Percentiles rank a stretch among this genome's conserved stretches.
These are phyloP conservation scores for Psittacula cyanocephala DNA, from an alignment of 2,113 vertebrate genomes.

Conservation along the genomic window DNA sequence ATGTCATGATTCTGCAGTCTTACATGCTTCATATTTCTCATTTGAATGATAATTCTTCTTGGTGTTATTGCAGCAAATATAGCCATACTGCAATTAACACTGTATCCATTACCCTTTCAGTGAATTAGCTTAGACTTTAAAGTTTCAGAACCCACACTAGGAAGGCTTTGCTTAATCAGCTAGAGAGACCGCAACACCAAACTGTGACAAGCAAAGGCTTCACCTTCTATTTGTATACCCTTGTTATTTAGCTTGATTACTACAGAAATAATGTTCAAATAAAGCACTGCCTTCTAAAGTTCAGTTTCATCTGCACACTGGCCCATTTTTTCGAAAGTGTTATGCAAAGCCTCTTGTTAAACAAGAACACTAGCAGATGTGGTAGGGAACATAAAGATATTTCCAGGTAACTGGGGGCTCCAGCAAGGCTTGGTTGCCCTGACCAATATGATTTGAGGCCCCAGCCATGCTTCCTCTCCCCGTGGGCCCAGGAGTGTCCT, in stretches of 20 bases:
- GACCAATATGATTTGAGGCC: background rate
- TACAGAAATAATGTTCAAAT: background rate
- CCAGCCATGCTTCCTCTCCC: background rate
- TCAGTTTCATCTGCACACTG: background rate
- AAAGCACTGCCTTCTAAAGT: background rate
- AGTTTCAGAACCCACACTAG: background rate
- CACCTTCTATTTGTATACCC: background rate
- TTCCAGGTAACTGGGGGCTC: background rate
- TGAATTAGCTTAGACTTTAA: background rate
- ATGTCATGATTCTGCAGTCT: background rate
- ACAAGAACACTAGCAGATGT: background rate
- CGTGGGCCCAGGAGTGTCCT: background rate
- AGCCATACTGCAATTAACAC: background rate
- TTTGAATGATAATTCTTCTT: constrained; percentile 8
- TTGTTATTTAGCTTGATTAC: background rate
- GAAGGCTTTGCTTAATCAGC: background rate
- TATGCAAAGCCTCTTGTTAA: background rate
- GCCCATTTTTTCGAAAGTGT: background rate
- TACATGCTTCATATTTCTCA: background rate
- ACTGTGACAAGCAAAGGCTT: background rate
- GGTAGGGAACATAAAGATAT: background rate
- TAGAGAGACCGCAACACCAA: background rate
- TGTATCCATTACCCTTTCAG: background rate
- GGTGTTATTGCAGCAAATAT: background rate
- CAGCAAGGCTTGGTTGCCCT: background rate